A percentile compares a stretch with the other conserved stretches of the same genome.
phyloP scores from a whole-genome alignment of 2,888 invertebrate genomes.

The Amaurobius ferox region DNA sequence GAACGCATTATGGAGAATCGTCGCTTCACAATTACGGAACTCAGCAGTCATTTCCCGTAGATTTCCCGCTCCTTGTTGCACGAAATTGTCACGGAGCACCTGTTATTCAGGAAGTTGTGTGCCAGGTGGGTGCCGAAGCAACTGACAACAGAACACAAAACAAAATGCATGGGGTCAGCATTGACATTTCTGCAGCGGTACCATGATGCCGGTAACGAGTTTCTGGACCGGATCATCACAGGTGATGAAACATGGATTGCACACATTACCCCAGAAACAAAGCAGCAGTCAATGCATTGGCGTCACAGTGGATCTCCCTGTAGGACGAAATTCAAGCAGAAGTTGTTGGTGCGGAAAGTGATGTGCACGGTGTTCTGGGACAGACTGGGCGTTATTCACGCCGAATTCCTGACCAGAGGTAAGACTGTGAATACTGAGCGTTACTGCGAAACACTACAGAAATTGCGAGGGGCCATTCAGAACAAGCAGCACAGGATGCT shows the following conservation, averaged over 20 bases:
- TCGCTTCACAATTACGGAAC: constrained; percentile 8
- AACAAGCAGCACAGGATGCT: not conserved
- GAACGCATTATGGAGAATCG: not conserved
- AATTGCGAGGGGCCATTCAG: not conserved
- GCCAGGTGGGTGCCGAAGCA: not conserved
- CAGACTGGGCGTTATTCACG: not conserved
- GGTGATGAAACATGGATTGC: not conserved
- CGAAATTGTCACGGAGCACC: not conserved
- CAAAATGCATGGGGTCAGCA: not conserved
- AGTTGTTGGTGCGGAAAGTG: too few species aligned
- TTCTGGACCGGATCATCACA: not conserved
- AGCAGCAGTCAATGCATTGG: too few species aligned
- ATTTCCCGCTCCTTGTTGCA: not conserved
- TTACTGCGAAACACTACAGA: not conserved
- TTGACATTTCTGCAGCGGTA: not conserved
- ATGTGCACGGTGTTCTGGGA: not conserved
- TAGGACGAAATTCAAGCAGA: too few species aligned
- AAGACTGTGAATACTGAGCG: not conserved
- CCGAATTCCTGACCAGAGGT: not conserved
- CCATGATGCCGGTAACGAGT: not conserved
- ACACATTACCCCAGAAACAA: not conserved
- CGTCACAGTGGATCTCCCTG: not conserved
- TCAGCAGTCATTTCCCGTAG: not conserved
- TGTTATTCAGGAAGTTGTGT: not conserved
- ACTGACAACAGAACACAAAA: not conserved